These are phyloP conservation scores for Leuciscus idus DNA, from an alignment of 2,113 vertebrate genomes.

Conservation along the genomic window DNA sequence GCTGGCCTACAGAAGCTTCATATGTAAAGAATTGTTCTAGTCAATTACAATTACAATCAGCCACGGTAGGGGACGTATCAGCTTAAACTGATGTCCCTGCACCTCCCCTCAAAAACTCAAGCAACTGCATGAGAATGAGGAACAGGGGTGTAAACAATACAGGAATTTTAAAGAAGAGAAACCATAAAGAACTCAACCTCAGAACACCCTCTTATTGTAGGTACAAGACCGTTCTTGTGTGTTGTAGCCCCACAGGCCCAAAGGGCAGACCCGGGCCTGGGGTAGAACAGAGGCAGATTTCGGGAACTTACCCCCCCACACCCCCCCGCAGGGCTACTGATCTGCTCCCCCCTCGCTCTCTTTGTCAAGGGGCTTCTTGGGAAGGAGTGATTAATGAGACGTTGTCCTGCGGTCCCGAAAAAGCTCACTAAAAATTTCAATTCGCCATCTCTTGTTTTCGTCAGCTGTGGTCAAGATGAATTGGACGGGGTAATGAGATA, in stretches of 20 bases:
- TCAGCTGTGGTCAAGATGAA: slow-evolving; percentile 79
- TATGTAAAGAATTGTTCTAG: slow-evolving; percentile 75
- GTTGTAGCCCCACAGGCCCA: slow-evolving; percentile 49
- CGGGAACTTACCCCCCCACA: slow-evolving; percentile 61
- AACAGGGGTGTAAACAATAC: slow-evolving; percentile 20
- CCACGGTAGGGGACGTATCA: slow-evolving; percentile 67
- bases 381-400: slow-evolving; percentile 87
- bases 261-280: slow-evolving; percentile 57
- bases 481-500: slow-evolving; percentile 87
- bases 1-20: slow-evolving; percentile 69
- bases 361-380: slow-evolving; percentile 78
- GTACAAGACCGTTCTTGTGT: slow-evolving; percentile 33
- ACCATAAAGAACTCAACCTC: slow-evolving; percentile 7
- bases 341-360: slow-evolving; percentile 64
- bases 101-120: slow-evolving; percentile 60
- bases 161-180: not conserved
- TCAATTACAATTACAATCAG: slow-evolving; percentile 80
- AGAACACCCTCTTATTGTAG: slow-evolving; percentile 49
- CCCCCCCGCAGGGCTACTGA: slow-evolving; percentile 46
- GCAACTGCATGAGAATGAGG: slow-evolving; percentile 57
- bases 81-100: slow-evolving; percentile 62
- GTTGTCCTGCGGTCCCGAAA: slow-evolving; percentile 76
- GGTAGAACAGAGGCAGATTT: slow-evolving; percentile 58
- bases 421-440: slow-evolving; percentile 78
- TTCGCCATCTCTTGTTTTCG: slow-evolving; percentile 56